A percentile compares a stretch with the other conserved stretches of the same genome.
Conservation (phyloP, 2,797 vertebrate species). For the Margarornis squamiger region DNA sequence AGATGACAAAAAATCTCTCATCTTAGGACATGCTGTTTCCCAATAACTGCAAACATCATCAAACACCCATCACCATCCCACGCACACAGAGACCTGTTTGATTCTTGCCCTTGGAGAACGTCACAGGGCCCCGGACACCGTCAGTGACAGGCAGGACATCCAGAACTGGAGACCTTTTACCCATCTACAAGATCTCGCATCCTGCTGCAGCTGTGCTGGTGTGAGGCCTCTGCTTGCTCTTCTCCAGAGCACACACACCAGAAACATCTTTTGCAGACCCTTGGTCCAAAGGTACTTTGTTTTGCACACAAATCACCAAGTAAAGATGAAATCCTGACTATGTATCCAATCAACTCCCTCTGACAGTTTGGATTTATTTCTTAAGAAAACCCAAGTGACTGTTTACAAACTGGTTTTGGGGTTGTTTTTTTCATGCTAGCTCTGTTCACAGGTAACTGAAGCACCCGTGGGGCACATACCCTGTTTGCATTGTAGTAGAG, state of each 20-base stretch:
- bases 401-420: not conserved
- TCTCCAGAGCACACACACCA: not conserved
- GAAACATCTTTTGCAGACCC: not conserved
- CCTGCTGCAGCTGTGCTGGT: not conserved
- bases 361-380: not conserved
- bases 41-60: not conserved
- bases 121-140: fast-evolving
- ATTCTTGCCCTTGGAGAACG: fast-evolving
- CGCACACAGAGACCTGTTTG: fast-evolving
- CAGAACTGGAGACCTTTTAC: not conserved
- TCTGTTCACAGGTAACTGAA: not conserved
- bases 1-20: not conserved
- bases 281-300: not conserved
- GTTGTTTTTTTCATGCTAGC: not conserved
- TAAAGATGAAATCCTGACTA: not conserved
- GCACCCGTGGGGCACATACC: slow-evolving; percentile 71
- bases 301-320: not conserved
- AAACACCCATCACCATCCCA: not conserved
- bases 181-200: not conserved
- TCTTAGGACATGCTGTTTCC: not conserved
- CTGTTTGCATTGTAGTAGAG: slow-evolving; percentile 98
- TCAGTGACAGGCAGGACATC: fast-evolving
- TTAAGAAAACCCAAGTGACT: not conserved
- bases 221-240: not conserved
- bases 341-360: not conserved